Evolutionary conservation across 1,140 invertebrate species (phyloP), one percentile per base, ranked within the genome.

Genomic region (Trinorchestia longiramus): DNA sequence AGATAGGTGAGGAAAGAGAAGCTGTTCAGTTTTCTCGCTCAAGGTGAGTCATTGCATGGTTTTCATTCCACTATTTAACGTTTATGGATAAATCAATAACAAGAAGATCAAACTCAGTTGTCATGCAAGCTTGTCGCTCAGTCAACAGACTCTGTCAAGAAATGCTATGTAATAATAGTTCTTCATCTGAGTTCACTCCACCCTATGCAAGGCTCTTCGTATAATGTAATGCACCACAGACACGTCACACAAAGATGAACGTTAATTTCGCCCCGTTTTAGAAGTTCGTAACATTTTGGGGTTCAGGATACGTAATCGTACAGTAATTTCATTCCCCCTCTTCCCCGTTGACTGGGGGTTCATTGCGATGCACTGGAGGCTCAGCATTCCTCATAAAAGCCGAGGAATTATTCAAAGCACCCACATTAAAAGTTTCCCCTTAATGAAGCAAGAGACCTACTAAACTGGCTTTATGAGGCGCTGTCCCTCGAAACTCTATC

Each of bases 361-460:
- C 92, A 94, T 94, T 47, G 92, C 43, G 92, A 94, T 94, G 92
- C 92, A 94, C 43, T 17, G 44, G 44, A 45, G 43, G 43, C 43
- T 4, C 43, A 11, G 6, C 43, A 45, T 94, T 47, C 43, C 44
- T 43, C 92, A 94, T 94, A 94, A 94, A 45, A 44, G 41, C 43
- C 43, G 41, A 94, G 43, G 43, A 94, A 94, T 94, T 94, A 94
- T 94, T 94, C 92, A 94, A 94, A 94, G 40, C 92, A 40, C 43
- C 92, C 92, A 94, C 92, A 94, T 94, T 94, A 94, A 94, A 94
- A 94, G 43, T 94, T 94, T 45, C 41, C 92, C 92, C 41, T 94
- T 94, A 94, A 94, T 94, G 92, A 94, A 43, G 43, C 92, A 94
- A 94, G 92, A 94, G 92, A 45, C 92, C 92, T 6, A 94, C 92